A percentile compares a stretch with the other conserved stretches of the same genome.
phyloP scores from a whole-genome alignment of 2,113 vertebrate genomes.

The Leptocoma aspasia region DNA sequence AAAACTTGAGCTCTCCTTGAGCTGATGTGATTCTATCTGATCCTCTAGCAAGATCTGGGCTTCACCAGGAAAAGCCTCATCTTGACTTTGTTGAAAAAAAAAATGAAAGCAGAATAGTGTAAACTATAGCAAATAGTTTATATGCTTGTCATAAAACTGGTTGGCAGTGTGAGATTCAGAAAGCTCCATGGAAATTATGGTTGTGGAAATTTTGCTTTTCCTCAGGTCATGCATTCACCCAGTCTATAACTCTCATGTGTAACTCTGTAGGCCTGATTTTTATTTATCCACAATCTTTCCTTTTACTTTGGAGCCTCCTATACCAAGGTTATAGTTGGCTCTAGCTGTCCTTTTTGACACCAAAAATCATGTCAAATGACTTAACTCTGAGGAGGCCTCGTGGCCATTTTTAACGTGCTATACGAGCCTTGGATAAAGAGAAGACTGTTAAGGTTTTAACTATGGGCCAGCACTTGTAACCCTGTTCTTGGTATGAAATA shows the following conservation, averaged over 20 bases:
- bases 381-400: neutral
- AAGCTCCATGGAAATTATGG: neutral
- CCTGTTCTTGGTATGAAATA: neutral
- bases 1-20: neutral
- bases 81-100: neutral
- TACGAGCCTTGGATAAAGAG: neutral
- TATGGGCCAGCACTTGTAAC: neutral
- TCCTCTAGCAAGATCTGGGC: neutral
- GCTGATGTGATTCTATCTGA: neutral
- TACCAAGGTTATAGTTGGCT: neutral
- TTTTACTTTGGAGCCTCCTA: neutral
- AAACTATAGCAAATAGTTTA: neutral
- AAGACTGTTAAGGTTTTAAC: neutral
- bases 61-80: neutral
- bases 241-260: neutral
- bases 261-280: neutral
- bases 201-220: neutral
- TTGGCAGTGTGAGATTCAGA: neutral
- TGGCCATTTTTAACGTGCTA: neutral
- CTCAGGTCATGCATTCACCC: accelerated
- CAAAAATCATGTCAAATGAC: neutral
- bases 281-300: neutral
- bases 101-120: neutral
- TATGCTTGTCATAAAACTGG: neutral
- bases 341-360: neutral